These are phyloP conservation scores for Porites evermanni DNA, from an alignment of 92 coral and sea anemone genomes.

Conservation along the genomic window DNA sequence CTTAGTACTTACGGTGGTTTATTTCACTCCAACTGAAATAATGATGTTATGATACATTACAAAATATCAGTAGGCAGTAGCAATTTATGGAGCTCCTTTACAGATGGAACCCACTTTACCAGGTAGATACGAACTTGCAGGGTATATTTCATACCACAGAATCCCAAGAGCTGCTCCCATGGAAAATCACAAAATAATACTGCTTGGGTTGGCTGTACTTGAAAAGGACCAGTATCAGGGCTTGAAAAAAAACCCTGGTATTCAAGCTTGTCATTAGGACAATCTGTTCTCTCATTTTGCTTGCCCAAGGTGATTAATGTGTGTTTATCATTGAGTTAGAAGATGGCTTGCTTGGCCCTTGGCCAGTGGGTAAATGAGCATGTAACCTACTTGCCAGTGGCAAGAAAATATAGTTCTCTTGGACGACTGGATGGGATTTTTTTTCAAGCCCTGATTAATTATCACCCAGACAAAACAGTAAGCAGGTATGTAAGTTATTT, in stretches of 20 bases:
- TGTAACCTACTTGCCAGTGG: no score
- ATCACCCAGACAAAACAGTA: background rate
- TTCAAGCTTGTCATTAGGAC: no score
- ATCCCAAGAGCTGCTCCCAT: background rate
- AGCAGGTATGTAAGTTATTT: no score
- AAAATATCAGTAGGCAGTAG: constrained; percentile 1
- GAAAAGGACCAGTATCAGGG: background rate
- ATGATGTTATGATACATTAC: background rate
- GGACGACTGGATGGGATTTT: no score
- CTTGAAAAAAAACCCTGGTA: no score
- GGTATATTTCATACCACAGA: background rate
- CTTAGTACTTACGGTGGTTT: background rate
- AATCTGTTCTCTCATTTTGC: no score
- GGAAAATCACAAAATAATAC: background rate
- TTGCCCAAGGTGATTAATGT: no score
- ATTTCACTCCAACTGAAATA: constrained; percentile 26
- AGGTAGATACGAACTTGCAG: constrained; percentile 55
- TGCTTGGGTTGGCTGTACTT: background rate
- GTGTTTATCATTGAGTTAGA: no score
- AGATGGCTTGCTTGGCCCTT: no score
- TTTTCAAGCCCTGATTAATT: no score
- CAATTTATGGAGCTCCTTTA: constrained; percentile 10
- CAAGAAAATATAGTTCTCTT: no score
- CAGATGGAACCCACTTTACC: constrained; percentile 4
- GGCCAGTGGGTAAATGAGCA: no score